Evolutionary conservation across 2,888 invertebrate species (phyloP), one percentile per base, ranked within the genome.

Genomic region (Drosophila quinaria): DNA sequence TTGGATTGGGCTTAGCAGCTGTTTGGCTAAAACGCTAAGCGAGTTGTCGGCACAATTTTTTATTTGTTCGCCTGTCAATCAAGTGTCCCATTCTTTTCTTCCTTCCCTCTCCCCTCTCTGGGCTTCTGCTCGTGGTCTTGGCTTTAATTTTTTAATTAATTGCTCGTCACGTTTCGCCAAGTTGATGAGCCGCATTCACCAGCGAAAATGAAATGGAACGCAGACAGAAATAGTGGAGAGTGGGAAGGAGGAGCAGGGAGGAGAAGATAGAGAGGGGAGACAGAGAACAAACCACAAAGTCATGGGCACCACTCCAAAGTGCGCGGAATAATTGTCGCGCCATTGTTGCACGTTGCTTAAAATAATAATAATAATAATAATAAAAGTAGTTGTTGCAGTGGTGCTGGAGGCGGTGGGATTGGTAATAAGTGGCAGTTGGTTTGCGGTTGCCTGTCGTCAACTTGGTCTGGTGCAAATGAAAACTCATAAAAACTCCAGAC

Each of bases 81-180:
- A 70, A 77, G 51, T 46, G 69, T 42, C 25, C 17, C n/a, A 33
- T 25, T 13, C 39, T 13, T 15, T 4, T 37, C n/a, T 31, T 17
- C 3, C 19, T 15, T 4, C 41, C 8, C 41, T 19, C 15, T 15
- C 6, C 37, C 8, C 41, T 19, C 15, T 8, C 41, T 5, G 3
- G 4, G 1, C 11, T 42, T 2, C 17, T 42, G 31, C 15, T 2
- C 22, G 47, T 63, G 44, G 54, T 71, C 62, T 76, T 62, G 47
- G 56, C 49, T 70, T 80, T 81, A 86, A 86, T 86, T 86, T 86
- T 86, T 86, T 89, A 86, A 86, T 86, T 87, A 86, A 86, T 86
- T 86, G 86, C 89, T 81, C 78, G 86, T 89, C 86, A 86, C 86
- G 86, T 81, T 74, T 69, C 60, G 65, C 74, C 67, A 63, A 69